Percentiles rank a stretch among this genome's conserved stretches.
These are phyloP conservation scores for Aphelinus certus DNA, from an alignment of 1,140 invertebrate genomes.

Conservation along the genomic window DNA sequence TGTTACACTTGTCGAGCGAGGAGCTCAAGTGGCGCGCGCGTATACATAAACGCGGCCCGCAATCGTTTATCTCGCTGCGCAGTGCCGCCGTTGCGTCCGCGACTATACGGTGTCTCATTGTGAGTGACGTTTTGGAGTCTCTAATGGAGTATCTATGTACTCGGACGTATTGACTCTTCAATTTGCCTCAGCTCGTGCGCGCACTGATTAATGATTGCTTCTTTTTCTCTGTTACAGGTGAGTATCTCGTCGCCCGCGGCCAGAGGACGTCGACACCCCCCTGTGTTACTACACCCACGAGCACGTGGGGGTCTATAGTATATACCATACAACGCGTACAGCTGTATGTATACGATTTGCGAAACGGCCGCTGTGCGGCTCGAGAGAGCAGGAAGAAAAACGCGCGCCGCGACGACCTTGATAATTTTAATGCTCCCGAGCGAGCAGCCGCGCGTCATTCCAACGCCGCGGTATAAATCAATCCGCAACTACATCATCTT, in stretches of 20 bases:
- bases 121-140: no score
- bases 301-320: no score
- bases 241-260: slow-evolving; percentile 4
- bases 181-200: no score
- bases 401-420: slow-evolving; percentile 2
- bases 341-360: background rate
- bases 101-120: no score
- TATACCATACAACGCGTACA: background rate
- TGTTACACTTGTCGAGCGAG: background rate
- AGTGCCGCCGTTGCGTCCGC: no score
- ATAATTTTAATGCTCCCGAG: slow-evolving; percentile 29
- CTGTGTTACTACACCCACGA: no score
- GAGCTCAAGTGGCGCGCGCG: no score
- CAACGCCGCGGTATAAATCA: slow-evolving; percentile 30
- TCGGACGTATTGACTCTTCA: no score
- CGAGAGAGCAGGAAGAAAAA: background rate
- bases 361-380: background rate
- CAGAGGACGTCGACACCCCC: background rate
- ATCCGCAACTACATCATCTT: slow-evolving; percentile 27
- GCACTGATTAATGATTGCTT: background rate
- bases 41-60: background rate
- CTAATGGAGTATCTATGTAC: no score
- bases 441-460: slow-evolving; percentile 12
- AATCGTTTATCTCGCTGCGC: background rate
- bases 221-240: slow-evolving; percentile 33